These are phyloP conservation scores for Lasioglossum albipes DNA, from an alignment of 1,140 invertebrate species.

Conservation along the genomic window DNA sequence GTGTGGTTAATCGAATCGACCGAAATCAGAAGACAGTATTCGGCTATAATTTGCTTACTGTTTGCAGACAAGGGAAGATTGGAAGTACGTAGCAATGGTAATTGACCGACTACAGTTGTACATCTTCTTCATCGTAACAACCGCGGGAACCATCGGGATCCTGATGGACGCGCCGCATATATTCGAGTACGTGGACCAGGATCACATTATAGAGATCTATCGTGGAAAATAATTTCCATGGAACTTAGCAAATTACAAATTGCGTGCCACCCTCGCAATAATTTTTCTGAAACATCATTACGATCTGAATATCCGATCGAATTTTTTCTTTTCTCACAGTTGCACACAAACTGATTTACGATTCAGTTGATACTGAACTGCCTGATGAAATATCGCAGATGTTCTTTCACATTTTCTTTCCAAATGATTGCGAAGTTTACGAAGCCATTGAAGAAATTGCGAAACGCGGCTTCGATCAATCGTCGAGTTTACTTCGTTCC, in stretches of 20 bases:
- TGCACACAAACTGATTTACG: not conserved
- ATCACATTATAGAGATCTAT: slow-evolving; percentile 96
- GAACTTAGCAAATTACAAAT: slow-evolving; percentile 46
- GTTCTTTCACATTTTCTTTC: too few relatives aligned
- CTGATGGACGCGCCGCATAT: slow-evolving; percentile 99
- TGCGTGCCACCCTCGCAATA: slow-evolving; percentile 56
- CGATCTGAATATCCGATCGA: slow-evolving; percentile 20
- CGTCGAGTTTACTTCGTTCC: not conserved
- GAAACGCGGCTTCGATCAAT: not conserved
- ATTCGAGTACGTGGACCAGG: slow-evolving; percentile 99
- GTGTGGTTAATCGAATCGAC: too few relatives aligned
- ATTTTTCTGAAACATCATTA: slow-evolving; percentile 52
- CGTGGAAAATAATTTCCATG: slow-evolving; percentile 88
- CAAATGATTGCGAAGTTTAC: not conserved
- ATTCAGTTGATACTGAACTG: not conserved
- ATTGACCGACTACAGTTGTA: slow-evolving; percentile 98
- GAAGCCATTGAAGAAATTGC: not conserved
- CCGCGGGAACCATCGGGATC: slow-evolving; percentile 96
- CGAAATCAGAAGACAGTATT: not conserved
- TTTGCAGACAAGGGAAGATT: slow-evolving; percentile 96
- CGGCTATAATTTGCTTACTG: not conserved
- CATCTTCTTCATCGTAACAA: slow-evolving; percentile 98
- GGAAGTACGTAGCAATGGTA: slow-evolving; percentile 99
- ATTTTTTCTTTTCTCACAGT: slow-evolving; percentile 35
- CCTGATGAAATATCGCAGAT: not conserved